phyloP scores from a whole-genome alignment of 2,797 vertebrate genomes.

The Chiloscyllium punctatum region DNA sequence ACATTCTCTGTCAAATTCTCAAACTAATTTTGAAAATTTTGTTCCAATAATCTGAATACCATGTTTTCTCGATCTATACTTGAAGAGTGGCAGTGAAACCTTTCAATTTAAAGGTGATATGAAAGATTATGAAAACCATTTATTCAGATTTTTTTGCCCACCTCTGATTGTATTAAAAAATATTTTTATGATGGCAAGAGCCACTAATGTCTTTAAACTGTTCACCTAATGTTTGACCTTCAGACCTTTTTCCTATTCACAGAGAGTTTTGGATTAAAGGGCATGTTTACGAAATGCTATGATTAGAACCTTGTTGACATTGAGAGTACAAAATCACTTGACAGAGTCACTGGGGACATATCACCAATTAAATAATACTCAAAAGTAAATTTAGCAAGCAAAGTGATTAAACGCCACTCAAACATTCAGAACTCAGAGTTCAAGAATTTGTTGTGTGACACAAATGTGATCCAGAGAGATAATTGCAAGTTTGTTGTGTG shows the following conservation, averaged over 20 bases:
- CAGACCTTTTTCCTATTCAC: not conserved
- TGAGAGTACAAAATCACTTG: conserved; percentile 18
- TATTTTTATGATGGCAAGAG: not conserved
- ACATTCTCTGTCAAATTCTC: not conserved
- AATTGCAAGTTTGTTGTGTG: not conserved
- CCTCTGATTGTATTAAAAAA: not conserved
- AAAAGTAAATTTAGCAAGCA: conserved; percentile 29
- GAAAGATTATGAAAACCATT: not conserved
- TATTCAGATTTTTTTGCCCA: not conserved
- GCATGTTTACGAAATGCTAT: not conserved
- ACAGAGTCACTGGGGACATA: conserved; percentile 29
- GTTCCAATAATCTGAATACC: not conserved
- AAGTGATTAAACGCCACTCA: conserved; percentile 22
- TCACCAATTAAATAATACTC: conserved; percentile 28
- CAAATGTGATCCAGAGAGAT: conserved; percentile 16
- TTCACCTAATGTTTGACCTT: not conserved
- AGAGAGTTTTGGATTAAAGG: not conserved
- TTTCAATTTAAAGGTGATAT: not conserved
- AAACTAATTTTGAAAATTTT: not conserved
- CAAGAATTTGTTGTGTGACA: not conserved
- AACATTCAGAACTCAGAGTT: conserved; percentile 2
- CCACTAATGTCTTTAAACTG: not conserved
- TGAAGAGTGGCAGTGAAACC: not conserved
- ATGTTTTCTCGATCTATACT: not conserved
- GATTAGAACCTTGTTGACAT: conserved; percentile 35